These are phyloP conservation scores for Sepioteuthis lessoniana DNA, from an alignment of 2,888 invertebrate genomes.

Conservation along the genomic window DNA sequence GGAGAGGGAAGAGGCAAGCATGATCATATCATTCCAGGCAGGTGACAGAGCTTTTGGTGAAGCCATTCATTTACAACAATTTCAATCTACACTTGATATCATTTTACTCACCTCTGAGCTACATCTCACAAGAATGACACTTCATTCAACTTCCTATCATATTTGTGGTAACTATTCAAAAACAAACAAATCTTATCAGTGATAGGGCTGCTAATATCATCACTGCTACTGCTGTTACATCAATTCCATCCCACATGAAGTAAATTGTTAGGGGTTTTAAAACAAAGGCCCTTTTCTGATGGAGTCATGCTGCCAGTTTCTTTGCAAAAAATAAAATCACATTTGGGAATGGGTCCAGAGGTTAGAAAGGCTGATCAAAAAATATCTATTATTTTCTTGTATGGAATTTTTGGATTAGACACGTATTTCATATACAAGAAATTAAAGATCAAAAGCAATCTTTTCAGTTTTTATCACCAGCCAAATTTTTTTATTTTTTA, in stretches of 20 bases:
- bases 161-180: neutral
- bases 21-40: constrained; percentile 16
- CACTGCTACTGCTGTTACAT: constrained; percentile 33
- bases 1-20: neutral
- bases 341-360: neutral
- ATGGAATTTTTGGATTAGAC: constrained; percentile 7
- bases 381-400: neutral
- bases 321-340: neutral
- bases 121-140: neutral
- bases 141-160: neutral
- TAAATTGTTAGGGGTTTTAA: neutral
- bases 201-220: constrained; percentile 33
- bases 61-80: neutral
- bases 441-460: constrained; percentile 17
- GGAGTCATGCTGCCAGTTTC: neutral
- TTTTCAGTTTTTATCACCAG: neutral
- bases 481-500: no score
- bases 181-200: neutral
- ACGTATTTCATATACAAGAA: constrained; percentile 11
- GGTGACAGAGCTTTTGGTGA: neutral
- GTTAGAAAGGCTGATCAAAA: neutral
- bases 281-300: neutral
- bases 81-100: neutral
- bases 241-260: neutral
- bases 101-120: neutral